Base-by-base conservation (phyloP, 2,113 vertebrate genomes). In the Brachyhypopomus gauderio region DNA sequence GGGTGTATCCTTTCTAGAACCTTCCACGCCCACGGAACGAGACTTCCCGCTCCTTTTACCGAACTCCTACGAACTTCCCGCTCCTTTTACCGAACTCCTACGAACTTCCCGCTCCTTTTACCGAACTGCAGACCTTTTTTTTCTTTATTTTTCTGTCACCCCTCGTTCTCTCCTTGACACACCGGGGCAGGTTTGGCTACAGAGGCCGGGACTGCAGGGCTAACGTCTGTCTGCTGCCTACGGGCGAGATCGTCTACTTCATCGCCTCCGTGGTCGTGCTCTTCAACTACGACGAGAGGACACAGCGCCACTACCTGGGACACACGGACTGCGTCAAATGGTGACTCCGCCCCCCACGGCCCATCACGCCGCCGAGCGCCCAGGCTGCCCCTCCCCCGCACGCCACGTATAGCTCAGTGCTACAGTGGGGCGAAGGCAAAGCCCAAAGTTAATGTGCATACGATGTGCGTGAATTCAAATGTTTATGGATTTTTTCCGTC, bases 321-420 rank as follows among this genome's bases (percentile, higher is more conserved):
- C 98, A 99, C 88, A 99, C 96, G 0, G 98, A 99, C 91, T 98
- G 97, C 0, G 96, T 99, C 83, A 98, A 98, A 93, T 98, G 97
- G 98, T 98, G 89, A 93, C 95, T 67, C 38, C 34, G 67, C n/a
- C 22, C 22, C 22, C 34, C 25, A 5, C 41, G 41, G 1, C 41
- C 41, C n/a, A n/a, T n/a, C n/a, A n/a, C n/a, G n/a, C n/a, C n/a
- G n/a, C n/a, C n/a, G n/a, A n/a, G n/a, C n/a, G n/a, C n/a, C n/a
- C n/a, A n/a, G n/a, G n/a, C n/a, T 45, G 41, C 41, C 41, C 9
- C 41, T 8, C 5, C 6, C 41, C 41, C 41, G 9, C 41, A 8
- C 41, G 41, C 41, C 9, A 5, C 41, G 5, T 45, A 6, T 45
- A 6, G 1, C 41, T 45, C 41, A 6, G 41, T 45, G 41, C 41